phyloP scores from a whole-genome alignment of 2,113 vertebrate species.

The Emydocephalus ijimae region DNA sequence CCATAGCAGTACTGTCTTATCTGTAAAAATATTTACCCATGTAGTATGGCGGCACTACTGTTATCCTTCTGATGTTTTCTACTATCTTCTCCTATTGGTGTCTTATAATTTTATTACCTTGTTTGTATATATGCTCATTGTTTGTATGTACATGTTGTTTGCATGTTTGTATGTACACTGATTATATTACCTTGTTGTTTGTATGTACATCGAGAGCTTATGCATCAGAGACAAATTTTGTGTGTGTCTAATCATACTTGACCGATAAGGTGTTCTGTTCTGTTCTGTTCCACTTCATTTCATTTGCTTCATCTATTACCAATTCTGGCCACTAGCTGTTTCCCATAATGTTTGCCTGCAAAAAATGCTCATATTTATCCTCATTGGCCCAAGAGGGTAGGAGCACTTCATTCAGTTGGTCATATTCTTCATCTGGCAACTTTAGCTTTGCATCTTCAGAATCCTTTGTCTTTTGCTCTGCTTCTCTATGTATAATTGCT shows the following conservation, averaged over 20 bases:
- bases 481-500: neutral
- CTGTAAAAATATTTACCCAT: too few species aligned
- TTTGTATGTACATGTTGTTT: neutral
- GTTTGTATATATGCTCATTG: neutral
- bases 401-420: neutral
- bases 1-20: too few species aligned
- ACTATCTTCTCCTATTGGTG: too few species aligned
- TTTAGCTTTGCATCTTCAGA: neutral
- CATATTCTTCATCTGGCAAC: neutral
- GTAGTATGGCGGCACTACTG: too few species aligned
- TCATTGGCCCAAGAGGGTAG: neutral
- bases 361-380: neutral
- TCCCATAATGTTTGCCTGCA: neutral
- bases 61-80: too few species aligned
- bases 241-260: neutral
- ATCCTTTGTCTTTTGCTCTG: neutral
- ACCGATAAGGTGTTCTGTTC: neutral
- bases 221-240: too few species aligned
- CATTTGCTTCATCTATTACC: neutral
- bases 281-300: neutral
- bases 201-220: neutral
- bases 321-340: neutral
- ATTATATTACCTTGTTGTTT: neutral
- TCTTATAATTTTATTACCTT: neutral
- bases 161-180: neutral